phyloP scores from a whole-genome alignment of 2,888 invertebrate genomes.

The Drosophila infuscata region DNA sequence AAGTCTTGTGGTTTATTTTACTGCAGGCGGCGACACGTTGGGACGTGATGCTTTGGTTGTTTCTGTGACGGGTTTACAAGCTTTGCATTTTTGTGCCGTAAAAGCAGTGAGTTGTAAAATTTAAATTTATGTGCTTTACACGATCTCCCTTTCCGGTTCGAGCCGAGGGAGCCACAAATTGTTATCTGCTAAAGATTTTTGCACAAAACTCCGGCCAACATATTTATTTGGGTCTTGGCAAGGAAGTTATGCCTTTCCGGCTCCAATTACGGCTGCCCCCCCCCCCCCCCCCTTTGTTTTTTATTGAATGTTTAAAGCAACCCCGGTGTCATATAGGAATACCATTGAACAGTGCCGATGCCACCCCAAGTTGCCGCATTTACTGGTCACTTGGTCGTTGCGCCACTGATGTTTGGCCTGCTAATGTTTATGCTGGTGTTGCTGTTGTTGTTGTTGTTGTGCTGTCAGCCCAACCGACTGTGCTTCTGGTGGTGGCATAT shows the following conservation, averaged over 20 bases:
- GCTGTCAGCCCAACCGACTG: background rate
- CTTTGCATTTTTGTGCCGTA: constrained; percentile 15
- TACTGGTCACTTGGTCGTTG: constrained; percentile 60
- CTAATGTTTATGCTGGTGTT: constrained; percentile 50
- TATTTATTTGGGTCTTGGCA: constrained; percentile 14
- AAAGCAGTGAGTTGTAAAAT: constrained; percentile 58
- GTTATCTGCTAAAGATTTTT: constrained; percentile 28
- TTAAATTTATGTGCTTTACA: constrained; percentile 51
- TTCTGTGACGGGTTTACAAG: background rate
- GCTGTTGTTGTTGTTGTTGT: constrained; percentile 2
- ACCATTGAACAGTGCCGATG: constrained; percentile 4
- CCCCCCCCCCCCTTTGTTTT: constrained; percentile 6
- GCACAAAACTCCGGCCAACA: background rate
- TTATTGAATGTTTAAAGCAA: constrained; percentile 37
- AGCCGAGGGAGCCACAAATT: constrained; percentile 41
- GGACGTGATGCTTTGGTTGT: constrained; percentile 1
- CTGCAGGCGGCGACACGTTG: background rate
- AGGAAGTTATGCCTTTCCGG: constrained; percentile 3
- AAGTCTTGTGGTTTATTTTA: background rate
- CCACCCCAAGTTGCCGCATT: constrained; percentile 21
- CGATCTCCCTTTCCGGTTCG: constrained; percentile 20
- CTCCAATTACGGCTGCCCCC: constrained; percentile 3
- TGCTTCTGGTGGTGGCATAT: constrained; percentile 54
- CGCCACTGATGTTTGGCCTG: constrained; percentile 36
- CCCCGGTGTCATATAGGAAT: constrained; percentile 28